Evolutionary conservation across 2,113 vertebrate genomes (phyloP), one percentile per base, ranked within the genome.

Genomic region (Malaclemys terrapin): DNA sequence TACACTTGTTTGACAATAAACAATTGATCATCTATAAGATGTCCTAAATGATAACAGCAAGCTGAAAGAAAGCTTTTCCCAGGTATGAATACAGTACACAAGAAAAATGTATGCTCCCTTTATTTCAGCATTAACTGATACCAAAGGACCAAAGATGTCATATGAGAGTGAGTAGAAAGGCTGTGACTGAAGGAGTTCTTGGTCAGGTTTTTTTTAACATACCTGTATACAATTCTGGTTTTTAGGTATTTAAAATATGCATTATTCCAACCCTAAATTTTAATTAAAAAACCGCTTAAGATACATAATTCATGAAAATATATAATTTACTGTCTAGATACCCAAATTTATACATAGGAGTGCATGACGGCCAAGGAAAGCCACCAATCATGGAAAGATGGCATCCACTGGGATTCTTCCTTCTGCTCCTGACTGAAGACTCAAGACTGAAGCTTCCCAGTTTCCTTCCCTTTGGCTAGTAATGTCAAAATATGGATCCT

Each of bases 361-460:
- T 38, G 65, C 65, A 72, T 24, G 38, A 57, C 24, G 29, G 38
- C 14, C 59, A 69, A 81, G 50, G 78, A 80, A 80, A 80, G 85
- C 0, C 3, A 8, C 5, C 49, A 16, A 57, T 14, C 0, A 0
- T 4, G 0, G 0, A 42, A 87, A 42, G 87, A 62, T 12, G 3
- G 8, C 5, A 1, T 1, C 25, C 57, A 11, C 42, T 79, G 50
- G 45, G 87, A 57, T 82, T 72, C 38, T 42, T 79, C 50, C 79
- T 82, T 8, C 31, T 10, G 25, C 0, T 0, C 19, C 19, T n/a
- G 80, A 45, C 45, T 45, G 45, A 45, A 45, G 45, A 45, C 45
- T 31, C n/a, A 81, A 45, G 5, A 22, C n/a, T 0, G 0, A 80
- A 83, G 56, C 35, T 76, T 72, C 8, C 5, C 0, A 0, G 17